Evolutionary conservation across 2,113 vertebrate species (phyloP).

Genomic region (Datnioides undecimradiatus): DNA sequence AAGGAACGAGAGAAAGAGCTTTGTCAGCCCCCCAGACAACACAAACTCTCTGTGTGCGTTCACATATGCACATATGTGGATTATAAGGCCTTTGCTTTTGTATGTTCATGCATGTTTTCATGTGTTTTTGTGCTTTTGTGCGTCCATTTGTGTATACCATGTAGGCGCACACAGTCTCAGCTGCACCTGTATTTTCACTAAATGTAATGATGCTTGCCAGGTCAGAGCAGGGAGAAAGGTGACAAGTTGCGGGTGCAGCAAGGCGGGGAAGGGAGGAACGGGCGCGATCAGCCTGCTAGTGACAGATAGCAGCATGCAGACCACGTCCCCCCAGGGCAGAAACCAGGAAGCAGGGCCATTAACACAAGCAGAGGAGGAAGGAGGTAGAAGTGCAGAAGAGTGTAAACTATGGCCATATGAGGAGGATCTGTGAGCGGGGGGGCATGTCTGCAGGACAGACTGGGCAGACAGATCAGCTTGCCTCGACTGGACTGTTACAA

Average conservation of each 20-base stretch:
- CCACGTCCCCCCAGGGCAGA: slow-evolving; percentile 66
- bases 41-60: slow-evolving; percentile 49
- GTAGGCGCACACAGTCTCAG: background rate
- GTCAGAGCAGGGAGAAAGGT: slow-evolving; percentile 41
- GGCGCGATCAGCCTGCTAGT: slow-evolving; percentile 53
- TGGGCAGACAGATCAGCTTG: slow-evolving; percentile 33
- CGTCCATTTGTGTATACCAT: slow-evolving; percentile 6
- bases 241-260: slow-evolving; percentile 53
- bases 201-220: slow-evolving; percentile 27
- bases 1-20: slow-evolving; percentile 75
- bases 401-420: slow-evolving; percentile 59
- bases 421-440: background rate
- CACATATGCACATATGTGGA: slow-evolving; percentile 58
- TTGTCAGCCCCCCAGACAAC: slow-evolving; percentile 74
- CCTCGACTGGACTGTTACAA: background rate
- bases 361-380: slow-evolving; percentile 61
- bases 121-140: background rate
- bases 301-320: slow-evolving; percentile 75
- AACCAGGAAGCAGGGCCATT: slow-evolving; percentile 71
- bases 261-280: slow-evolving; percentile 6
- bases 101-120: slow-evolving; percentile 14
- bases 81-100: slow-evolving; percentile 43
- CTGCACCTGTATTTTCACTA: slow-evolving; percentile 40
- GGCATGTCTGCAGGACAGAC: slow-evolving; percentile 39
- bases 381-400: slow-evolving; percentile 45